These are phyloP conservation scores for Diuraphis noxia DNA, from an alignment of 1,140 invertebrate genomes.

Conservation along the genomic window DNA sequence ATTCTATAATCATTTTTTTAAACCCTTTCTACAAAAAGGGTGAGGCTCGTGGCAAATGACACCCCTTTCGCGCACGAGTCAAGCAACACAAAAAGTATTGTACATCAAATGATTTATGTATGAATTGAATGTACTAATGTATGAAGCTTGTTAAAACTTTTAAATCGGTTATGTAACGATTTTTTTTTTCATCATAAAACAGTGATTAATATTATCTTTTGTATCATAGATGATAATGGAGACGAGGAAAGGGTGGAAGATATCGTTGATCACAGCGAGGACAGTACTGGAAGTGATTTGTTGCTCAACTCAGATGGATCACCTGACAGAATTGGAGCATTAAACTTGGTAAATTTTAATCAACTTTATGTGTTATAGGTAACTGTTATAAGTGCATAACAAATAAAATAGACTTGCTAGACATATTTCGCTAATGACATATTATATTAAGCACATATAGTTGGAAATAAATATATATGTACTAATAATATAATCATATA, in stretches of 20 bases:
- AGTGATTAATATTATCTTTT: constrained; percentile 32
- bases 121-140: constrained; percentile 22
- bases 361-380: not conserved
- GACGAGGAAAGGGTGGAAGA: constrained; percentile 26
- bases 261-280: constrained; percentile 47
- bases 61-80: constrained; percentile 45
- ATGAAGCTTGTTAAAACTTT: constrained; percentile 38
- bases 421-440: not conserved
- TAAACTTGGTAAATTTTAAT: constrained; percentile 40
- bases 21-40: constrained; percentile 37
- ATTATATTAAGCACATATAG: not conserved
- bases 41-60: constrained; percentile 17
- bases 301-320: constrained; percentile 52
- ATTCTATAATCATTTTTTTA: constrained; percentile 51
- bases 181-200: constrained; percentile 16
- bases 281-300: constrained; percentile 50
- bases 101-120: constrained; percentile 46
- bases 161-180: constrained; percentile 25
- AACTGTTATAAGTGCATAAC: not conserved
- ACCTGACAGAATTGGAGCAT: constrained; percentile 48
- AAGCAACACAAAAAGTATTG: constrained; percentile 33
- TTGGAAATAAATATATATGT: not conserved
- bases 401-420: not conserved
- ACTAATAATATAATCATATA: not conserved
- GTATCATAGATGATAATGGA: constrained; percentile 26